Conservation (phyloP, 2,113 vertebrate genomes). For the Muntiacus reevesi region DNA sequence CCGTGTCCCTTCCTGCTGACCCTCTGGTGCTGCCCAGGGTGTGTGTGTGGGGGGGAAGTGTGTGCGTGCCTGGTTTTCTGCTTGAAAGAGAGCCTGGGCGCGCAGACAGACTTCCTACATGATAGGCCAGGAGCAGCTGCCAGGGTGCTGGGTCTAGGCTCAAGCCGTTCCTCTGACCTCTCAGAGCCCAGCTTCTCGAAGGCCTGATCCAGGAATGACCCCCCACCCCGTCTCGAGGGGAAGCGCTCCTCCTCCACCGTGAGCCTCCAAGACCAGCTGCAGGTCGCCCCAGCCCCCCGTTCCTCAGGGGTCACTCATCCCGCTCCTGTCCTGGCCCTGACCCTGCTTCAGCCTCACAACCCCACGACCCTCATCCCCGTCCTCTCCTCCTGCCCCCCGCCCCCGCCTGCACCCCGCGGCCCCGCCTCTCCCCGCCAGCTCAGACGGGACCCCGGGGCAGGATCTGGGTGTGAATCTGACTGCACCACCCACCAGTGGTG, state of each 20-base stretch:
- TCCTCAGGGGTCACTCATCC: not conserved
- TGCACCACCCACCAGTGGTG: not conserved
- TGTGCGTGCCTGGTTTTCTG: not conserved
- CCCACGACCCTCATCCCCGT: accelerated
- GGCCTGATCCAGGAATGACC: not conserved
- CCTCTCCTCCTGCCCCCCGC: accelerated
- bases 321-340: not conserved
- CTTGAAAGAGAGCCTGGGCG: accelerated
- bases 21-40: not conserved
- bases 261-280: not conserved
- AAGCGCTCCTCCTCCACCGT: accelerated
- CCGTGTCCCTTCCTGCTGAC: not conserved
- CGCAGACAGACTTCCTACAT: not conserved
- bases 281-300: accelerated
- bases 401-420: not conserved
- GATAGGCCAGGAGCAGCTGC: accelerated
- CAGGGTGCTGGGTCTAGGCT: not conserved
- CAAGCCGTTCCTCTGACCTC: not conserved
- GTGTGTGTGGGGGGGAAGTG: too few species aligned
- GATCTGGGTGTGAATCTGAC: accelerated
- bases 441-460: accelerated
- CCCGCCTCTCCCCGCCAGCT: not conserved
- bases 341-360: not conserved
- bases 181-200: not conserved
- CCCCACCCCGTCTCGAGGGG: accelerated